Percentiles rank a stretch among this genome's conserved stretches.
Evolutionary conservation across 2,888 invertebrate genomes (phyloP).

Genomic region (Polymixis lichenea): DNA sequence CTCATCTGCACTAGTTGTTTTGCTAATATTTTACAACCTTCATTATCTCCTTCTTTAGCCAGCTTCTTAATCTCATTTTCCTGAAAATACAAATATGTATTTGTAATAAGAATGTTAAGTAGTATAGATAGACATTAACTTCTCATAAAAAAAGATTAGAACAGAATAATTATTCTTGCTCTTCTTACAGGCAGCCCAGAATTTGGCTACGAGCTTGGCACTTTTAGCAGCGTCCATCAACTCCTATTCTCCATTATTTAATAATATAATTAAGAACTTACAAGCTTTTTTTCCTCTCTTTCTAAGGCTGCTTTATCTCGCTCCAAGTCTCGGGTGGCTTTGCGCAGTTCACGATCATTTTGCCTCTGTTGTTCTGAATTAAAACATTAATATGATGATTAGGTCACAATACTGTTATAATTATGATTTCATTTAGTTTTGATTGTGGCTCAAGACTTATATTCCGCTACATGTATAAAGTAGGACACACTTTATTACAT

Average conservation of each 20-base stretch:
- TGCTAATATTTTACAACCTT: constrained; percentile 95
- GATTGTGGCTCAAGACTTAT: background rate
- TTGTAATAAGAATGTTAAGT: background rate
- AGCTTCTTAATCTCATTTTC: constrained; percentile 97
- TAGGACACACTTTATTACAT: background rate
- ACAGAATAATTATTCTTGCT: no score
- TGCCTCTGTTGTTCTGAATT: constrained; percentile 94
- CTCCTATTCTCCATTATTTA: no score
- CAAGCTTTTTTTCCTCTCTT: constrained; percentile 97
- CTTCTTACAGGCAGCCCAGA: no score
- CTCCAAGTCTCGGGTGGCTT: constrained; percentile 95
- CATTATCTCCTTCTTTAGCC: constrained; percentile 96
- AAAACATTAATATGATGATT: constrained; percentile 60
- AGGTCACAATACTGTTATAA: background rate
- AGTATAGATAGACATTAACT: background rate
- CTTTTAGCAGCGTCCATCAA: no score
- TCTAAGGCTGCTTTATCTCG: constrained; percentile 95
- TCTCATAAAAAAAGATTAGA: background rate
- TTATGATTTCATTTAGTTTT: background rate
- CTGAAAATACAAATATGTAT: constrained; percentile 79
- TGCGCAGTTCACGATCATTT: constrained; percentile 95
- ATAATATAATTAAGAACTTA: constrained; percentile 78
- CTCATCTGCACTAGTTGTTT: constrained; percentile 97
- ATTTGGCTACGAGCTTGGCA: no score
- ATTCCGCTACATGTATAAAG: background rate